Evolutionary conservation across 2,888 invertebrate species (phyloP).

Genomic region (Drosophila recens): DNA sequence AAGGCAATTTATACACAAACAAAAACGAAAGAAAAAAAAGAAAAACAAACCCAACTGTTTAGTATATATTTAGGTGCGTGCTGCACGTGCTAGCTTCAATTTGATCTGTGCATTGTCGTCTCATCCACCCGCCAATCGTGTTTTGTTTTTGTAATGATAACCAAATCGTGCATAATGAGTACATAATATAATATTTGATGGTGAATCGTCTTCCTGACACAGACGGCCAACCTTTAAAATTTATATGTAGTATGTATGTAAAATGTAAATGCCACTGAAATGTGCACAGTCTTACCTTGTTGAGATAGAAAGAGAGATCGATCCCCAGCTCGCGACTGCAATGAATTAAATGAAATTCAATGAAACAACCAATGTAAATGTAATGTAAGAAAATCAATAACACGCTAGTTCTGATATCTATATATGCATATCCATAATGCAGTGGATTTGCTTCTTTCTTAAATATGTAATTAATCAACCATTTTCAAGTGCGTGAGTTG

Average conservation of each 20-base stretch:
- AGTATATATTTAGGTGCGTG: slow-evolving; percentile 39
- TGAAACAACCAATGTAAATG: slow-evolving; percentile 52
- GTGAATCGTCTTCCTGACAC: slow-evolving; percentile 42
- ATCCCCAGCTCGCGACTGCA: slow-evolving; percentile 55
- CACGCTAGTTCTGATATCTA: slow-evolving; percentile 56
- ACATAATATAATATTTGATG: slow-evolving; percentile 19
- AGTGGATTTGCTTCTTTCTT: slow-evolving; percentile 47
- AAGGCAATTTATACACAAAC: slow-evolving; percentile 63
- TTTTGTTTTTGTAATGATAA: slow-evolving; percentile 81
- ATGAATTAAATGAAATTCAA: slow-evolving; percentile 20
- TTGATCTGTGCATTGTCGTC: slow-evolving; percentile 63
- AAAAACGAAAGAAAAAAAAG: slow-evolving; percentile 21
- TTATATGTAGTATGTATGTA: slow-evolving; percentile 23
- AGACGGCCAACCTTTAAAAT: slow-evolving; percentile 26
- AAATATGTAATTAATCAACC: slow-evolving; percentile 63
- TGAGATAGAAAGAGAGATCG: slow-evolving; percentile 24
- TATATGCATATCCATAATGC: slow-evolving; percentile 48
- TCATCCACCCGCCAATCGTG: slow-evolving; percentile 64
- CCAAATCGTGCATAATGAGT: slow-evolving; percentile 79
- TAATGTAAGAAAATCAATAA: slow-evolving; percentile 57
- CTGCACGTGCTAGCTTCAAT: slow-evolving; percentile 39
- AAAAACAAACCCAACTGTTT: slow-evolving; percentile 19
- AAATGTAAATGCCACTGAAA: slow-evolving; percentile 62
- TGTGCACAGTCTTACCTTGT: slow-evolving; percentile 46
- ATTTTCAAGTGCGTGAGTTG: slow-evolving; percentile 66